Base-by-base conservation (phyloP, 1,140 invertebrate genomes). In the Plectrocnemia conspersa region DNA sequence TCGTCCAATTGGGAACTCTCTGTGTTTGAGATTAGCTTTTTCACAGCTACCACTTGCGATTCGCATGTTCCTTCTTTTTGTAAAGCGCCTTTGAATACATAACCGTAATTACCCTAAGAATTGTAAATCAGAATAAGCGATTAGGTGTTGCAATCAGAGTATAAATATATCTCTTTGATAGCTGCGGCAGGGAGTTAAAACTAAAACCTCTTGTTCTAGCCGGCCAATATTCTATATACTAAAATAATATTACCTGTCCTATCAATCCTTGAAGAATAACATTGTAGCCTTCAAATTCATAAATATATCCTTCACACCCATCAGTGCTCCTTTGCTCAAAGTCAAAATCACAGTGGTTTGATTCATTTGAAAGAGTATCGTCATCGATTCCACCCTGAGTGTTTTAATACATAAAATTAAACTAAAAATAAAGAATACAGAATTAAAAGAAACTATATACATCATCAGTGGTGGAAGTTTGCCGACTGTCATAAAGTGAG, bases 61-160 rank as follows among this genome's bases (percentile, higher is more conserved):
- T 50, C 27, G 40, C 19, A 38, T 15, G 74, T 73, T 25, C 69
- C 67, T 38, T 65, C 67, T 18, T 72, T 64, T 52, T 81, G 79
- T 27, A 85, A 66, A 1, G 71, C 76, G 1, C 82, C 86, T 60
- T 78, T 76, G 63, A 78, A 83, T 11, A 88, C 86, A 63, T 84
- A 82, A 0, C 85, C 86, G 67, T 86, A 88, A 68, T 81, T 84
- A 13, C 86, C 86, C 73, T 81, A 53, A 33, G 65, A 48, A 58
- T 58, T 42, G 62, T 40, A 47, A 55, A 52, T 44, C 47, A 13
- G 7, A 36, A 21, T 19, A 54, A 45, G 7, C 13, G n/a, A 29
- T 29, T 7, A 29, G 27, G 7, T 29, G 7, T 32, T 48, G n/a
- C 7, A 33, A 25, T 32, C 13, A 22, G 11, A 27, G 10, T 44